phyloP scores from a whole-genome alignment of 2,797 vertebrate genomes.

The Benthosema pterotum region DNA sequence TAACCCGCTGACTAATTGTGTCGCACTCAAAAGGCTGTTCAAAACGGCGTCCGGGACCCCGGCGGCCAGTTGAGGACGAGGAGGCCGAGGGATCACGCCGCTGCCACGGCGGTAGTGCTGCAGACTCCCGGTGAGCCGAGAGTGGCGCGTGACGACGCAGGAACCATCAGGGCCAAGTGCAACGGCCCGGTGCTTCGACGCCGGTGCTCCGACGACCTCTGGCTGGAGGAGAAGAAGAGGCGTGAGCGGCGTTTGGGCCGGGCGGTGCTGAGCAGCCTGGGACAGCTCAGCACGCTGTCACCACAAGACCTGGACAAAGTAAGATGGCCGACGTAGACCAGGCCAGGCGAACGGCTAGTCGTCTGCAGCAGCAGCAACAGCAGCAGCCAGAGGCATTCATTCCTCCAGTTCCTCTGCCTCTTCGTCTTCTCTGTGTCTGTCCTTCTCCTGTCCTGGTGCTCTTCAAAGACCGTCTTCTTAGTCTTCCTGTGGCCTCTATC shows the following conservation, averaged over 20 bases:
- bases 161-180: conserved; percentile 38
- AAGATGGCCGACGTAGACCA: conserved; percentile 66
- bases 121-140: conserved; percentile 19
- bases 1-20: conserved; percentile 45
- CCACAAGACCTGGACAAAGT: conserved; percentile 78
- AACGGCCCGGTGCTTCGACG: conserved; percentile 47
- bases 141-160: conserved; percentile 26
- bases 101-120: conserved; percentile 28
- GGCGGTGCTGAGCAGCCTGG: conserved; percentile 69
- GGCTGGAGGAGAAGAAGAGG: conserved; percentile 84
- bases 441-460: not conserved
- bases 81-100: conserved; percentile 59
- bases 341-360: no score
- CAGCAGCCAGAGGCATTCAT: conserved; percentile 2
- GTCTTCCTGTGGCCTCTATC: conserved; percentile 6
- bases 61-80: conserved; percentile 61
- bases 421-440: conserved; percentile 7
- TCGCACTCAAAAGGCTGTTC: conserved; percentile 69
- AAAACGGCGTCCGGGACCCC: conserved; percentile 59
- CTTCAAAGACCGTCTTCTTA: conserved; percentile 6
- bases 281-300: conserved; percentile 47
- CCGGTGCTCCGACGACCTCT: conserved; percentile 85
- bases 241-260: conserved; percentile 72
- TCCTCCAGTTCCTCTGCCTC: conserved; percentile 18
- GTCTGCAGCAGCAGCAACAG: not conserved